Conservation (phyloP, 1,140 invertebrate species). For the Arctopsyche grandis region DNA sequence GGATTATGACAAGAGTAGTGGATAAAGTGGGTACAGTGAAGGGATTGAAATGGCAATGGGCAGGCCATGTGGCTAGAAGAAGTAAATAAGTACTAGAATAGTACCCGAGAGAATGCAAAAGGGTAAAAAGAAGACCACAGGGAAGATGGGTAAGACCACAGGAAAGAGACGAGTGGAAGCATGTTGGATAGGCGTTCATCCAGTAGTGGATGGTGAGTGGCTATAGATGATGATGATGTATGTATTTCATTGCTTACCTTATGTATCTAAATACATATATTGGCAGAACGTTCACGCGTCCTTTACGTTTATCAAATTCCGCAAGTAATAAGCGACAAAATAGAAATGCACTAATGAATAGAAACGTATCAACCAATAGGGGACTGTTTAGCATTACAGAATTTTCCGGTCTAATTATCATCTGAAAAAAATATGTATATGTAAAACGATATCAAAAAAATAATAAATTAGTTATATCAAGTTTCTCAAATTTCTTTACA, state of each 20-base stretch:
- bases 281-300: constrained; percentile 69
- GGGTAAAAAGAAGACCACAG: too few relatives aligned
- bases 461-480: background rate
- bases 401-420: constrained; percentile 47
- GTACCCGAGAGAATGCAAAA: too few relatives aligned
- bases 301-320: constrained; percentile 74
- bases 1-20: too few relatives aligned
- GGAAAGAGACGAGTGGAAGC: too few relatives aligned
- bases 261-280: constrained; percentile 73
- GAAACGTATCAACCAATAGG: constrained; percentile 75
- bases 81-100: too few relatives aligned
- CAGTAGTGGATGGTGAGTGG: too few relatives aligned
- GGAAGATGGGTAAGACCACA: too few relatives aligned
- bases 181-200: too few relatives aligned
- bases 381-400: constrained; percentile 69
- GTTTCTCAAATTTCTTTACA: constrained; percentile 60
- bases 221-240: too few relatives aligned
- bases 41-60: too few relatives aligned
- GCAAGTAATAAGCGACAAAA: constrained; percentile 72
- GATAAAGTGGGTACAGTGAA: too few relatives aligned
- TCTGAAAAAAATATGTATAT: constrained; percentile 31
- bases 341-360: constrained; percentile 75
- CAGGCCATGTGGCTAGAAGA: too few relatives aligned
- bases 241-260: constrained; percentile 61
- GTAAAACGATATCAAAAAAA: background rate